phyloP scores from a whole-genome alignment of 2,888 invertebrate species.

The Aporophyla lueneburgensis region DNA sequence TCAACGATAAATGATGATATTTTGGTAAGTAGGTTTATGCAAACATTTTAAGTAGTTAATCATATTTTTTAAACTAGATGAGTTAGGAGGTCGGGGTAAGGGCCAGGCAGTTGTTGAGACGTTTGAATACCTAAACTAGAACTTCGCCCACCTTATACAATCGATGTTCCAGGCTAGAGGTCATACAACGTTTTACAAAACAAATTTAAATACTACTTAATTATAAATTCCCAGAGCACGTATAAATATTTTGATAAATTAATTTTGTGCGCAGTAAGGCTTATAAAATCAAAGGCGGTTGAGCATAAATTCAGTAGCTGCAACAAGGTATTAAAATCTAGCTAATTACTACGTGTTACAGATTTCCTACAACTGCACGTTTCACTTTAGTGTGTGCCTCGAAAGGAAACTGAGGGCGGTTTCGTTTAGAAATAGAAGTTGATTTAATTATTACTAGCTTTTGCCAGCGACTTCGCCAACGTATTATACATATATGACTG shows the following conservation, averaged over 20 bases:
- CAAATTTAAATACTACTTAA: constrained; percentile 3
- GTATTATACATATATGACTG: too few relatives aligned
- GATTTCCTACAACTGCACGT: constrained; percentile 72
- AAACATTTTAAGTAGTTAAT: too few relatives aligned
- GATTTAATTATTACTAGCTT: not conserved
- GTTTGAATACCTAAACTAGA: not conserved
- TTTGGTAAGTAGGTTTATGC: too few relatives aligned
- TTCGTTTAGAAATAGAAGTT: not conserved
- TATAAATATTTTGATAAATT: constrained; percentile 21
- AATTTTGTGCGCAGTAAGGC: constrained; percentile 16
- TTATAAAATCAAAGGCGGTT: constrained; percentile 34
- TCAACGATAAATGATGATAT: too few relatives aligned
- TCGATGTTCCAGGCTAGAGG: not conserved
- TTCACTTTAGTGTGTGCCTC: constrained; percentile 65
- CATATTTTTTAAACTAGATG: too few relatives aligned
- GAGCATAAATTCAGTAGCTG: constrained; percentile 43
- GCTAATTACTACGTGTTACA: constrained; percentile 76
- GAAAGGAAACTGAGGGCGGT: constrained; percentile 29
- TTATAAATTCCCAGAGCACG: not conserved
- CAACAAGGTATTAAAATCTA: constrained; percentile 69
- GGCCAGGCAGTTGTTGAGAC: too few relatives aligned
- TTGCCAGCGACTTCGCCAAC: too few relatives aligned
- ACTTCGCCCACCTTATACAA: not conserved
- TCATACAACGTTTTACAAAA: not conserved
- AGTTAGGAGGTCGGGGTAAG: too few relatives aligned